Evolutionary conservation across 2,797 vertebrate species (phyloP), one percentile per base, ranked within the genome.

Genomic region (Dendrocincla fuliginosa): DNA sequence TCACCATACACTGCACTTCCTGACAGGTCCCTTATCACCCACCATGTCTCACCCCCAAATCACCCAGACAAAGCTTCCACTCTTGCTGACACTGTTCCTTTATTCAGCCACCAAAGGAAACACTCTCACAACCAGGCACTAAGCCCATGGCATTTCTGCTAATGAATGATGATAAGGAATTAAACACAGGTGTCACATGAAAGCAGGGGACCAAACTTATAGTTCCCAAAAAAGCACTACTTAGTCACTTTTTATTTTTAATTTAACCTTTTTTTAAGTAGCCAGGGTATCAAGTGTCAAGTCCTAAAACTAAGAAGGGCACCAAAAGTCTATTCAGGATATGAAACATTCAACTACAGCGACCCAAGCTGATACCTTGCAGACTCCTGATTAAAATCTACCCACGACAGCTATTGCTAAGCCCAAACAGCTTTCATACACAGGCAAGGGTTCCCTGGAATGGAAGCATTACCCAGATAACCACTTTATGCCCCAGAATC

Each of bases 401-500:
- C 20, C 32, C 22, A 7, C 0, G 0, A 25, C 0, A 4, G 56
- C 47, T n/a, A 18, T 4, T 19, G 33, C 14, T 30, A 30, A 92
- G 22, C 53, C 70, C 53, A 23, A 47, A 53, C 12, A 74, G 15
- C 28, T 73, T 75, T 47, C 20, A 41, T 7, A n/a, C 4, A 30
- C 12, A 13, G 0, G 3, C 25, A 13, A 10, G 2, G 2, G 35
- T 10, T 77, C 64, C 49, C 32, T 53, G 39, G 25, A 65, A 53
- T 1, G 9, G 56, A 61, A 80, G 11, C 42, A 49, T 16, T 15
- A 39, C 10, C 47, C 30, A 77, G 42, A 53, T 11, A 76, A 60
- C 12, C 15, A 37, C 68, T 68, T 6, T 1, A 5, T 30, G 27
- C 30, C 27, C 46, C 12, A 2, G 86, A 76, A 57, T 6, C 0